These are phyloP conservation scores for Adineta ricciae DNA, from an alignment of 2,888 invertebrate species.

Conservation along the genomic window DNA sequence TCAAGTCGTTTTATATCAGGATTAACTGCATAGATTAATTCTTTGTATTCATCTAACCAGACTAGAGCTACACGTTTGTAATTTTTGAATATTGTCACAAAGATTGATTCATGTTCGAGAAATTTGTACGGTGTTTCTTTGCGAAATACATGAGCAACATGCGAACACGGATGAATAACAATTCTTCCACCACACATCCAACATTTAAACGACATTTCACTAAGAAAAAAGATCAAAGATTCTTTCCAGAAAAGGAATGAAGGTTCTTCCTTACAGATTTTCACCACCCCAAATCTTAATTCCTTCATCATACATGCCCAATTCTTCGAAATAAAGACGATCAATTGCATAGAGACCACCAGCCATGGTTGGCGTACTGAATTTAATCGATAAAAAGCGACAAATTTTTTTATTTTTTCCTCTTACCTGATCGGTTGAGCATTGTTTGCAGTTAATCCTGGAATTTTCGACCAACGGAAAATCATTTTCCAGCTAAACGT, in stretches of 20 bases:
- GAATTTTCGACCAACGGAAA: conserved; percentile 1
- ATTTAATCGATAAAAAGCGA: too few species aligned
- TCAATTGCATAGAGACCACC: conserved; percentile 91
- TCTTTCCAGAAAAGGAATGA: background rate
- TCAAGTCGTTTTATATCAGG: conserved; percentile 26
- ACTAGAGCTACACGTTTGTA: conserved; percentile 95
- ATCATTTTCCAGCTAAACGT: conserved; percentile 23
- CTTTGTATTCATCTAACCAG: conserved; percentile 99
- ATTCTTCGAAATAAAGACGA: conserved; percentile 87
- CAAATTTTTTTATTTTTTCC: too few species aligned
- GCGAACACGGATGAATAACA: conserved; percentile 45
- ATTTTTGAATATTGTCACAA: conserved; percentile 84
- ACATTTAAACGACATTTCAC: conserved; percentile 58
- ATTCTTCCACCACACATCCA: conserved; percentile 34
- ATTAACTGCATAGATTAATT: conserved; percentile 27
- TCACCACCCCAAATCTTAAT: conserved; percentile 98
- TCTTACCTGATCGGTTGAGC: background rate
- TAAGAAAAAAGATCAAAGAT: background rate
- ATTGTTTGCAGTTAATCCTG: background rate
- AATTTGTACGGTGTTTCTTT: conserved; percentile 80
- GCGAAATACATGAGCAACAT: conserved; percentile 33
- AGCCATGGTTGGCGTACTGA: conserved; percentile 86
- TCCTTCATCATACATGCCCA: conserved; percentile 93
- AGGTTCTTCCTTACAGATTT: conserved; percentile 65
- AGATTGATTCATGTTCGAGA: conserved; percentile 70